Evolutionary conservation across 2,797 vertebrate genomes (phyloP).

Genomic region (Odontamblyopus rebecca): DNA sequence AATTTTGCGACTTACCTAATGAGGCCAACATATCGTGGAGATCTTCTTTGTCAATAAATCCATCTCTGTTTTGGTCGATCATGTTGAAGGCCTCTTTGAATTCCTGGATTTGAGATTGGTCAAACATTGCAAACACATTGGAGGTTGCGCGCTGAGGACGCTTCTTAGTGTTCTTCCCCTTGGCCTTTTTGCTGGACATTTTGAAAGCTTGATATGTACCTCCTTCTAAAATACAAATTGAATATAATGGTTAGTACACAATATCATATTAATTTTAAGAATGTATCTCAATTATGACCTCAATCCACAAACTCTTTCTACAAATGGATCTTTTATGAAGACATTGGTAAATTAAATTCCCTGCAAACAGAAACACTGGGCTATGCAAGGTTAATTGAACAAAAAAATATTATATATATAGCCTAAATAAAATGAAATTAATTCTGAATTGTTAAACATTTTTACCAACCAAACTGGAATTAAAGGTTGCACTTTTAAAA

Average conservation of each 20-base stretch:
- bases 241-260: neutral
- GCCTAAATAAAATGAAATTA: no score
- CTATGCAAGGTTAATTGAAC: neutral
- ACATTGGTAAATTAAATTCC: no score
- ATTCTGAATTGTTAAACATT: no score
- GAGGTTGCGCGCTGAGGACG: constrained; percentile 92
- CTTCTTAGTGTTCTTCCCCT: constrained; percentile 96
- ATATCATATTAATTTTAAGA: neutral
- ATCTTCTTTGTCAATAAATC: constrained; percentile 97
- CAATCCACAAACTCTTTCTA: no score
- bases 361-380: neutral
- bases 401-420: no score
- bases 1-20: constrained; percentile 73
- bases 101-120: constrained; percentile 96
- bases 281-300: no score
- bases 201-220: constrained; percentile 47
- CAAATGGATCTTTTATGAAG: no score
- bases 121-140: constrained; percentile 97
- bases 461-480: neutral
- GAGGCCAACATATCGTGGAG: constrained; percentile 96
- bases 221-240: constrained; percentile 13
- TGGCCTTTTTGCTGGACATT: constrained; percentile 95
- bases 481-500: neutral
- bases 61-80: constrained; percentile 97
- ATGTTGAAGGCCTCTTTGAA: constrained; percentile 99